Conservation (phyloP, 2,888 invertebrate genomes). For the Tenthredo mesomela region DNA sequence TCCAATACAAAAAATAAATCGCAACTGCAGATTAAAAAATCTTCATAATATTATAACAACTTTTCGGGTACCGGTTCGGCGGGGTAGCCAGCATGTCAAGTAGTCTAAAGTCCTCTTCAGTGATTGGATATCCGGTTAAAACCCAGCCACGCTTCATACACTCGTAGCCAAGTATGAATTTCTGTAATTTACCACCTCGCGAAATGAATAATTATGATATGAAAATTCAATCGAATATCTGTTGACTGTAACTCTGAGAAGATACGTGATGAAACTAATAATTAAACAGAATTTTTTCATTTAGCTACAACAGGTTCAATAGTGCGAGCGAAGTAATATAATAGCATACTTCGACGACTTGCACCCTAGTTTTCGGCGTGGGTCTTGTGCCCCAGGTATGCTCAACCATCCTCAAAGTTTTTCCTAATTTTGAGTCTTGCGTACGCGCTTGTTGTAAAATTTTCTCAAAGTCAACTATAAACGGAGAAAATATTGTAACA, state of each 20-base stretch:
- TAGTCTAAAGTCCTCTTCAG: conserved; percentile 81
- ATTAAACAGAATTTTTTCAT: conserved; percentile 62
- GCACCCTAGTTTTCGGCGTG: conserved; percentile 63
- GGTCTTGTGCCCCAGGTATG: conserved; percentile 59
- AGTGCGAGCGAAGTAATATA: conserved; percentile 11
- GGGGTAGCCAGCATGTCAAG: conserved; percentile 82
- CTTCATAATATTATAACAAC: conserved; percentile 59
- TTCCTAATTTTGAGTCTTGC: conserved; percentile 68
- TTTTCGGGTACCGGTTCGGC: conserved; percentile 81
- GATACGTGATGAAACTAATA: not conserved
- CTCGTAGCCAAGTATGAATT: conserved; percentile 78
- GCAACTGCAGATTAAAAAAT: not conserved
- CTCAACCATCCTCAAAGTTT: conserved; percentile 62
- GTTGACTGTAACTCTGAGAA: too few species aligned
- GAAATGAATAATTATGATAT: not conserved
- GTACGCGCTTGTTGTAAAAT: conserved; percentile 79
- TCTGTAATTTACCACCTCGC: conserved; percentile 67
- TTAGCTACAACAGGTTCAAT: conserved; percentile 55
- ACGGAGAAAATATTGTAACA: conserved; percentile 67
- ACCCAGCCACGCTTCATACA: conserved; percentile 84
- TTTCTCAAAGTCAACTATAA: conserved; percentile 81
- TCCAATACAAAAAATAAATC: not conserved
- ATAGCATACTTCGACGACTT: conserved; percentile 67
- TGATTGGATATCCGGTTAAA: conserved; percentile 81
- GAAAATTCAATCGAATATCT: not conserved